These are phyloP conservation scores for Melozone crissalis DNA, from an alignment of 2,113 vertebrate species.

Conservation along the genomic window DNA sequence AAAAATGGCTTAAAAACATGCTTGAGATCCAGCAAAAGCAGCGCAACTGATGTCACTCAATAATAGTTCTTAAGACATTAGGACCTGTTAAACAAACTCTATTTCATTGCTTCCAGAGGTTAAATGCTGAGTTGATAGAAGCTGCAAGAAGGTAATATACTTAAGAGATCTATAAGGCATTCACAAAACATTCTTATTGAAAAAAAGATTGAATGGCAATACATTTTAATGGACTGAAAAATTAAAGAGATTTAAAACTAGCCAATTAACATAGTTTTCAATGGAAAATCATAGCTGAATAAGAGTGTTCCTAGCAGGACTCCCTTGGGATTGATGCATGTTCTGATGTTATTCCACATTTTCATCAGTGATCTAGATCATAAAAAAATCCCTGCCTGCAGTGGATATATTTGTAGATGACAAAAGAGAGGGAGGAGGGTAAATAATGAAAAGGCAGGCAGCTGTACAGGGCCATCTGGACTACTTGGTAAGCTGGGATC, in stretches of 20 bases:
- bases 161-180: background rate
- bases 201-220: background rate
- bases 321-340: background rate
- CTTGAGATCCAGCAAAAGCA: background rate
- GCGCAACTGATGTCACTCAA: background rate
- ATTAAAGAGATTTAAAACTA: background rate
- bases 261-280: background rate
- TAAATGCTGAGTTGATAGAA: background rate
- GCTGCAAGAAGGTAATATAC: background rate
- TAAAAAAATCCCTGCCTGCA: background rate
- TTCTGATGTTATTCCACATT: background rate
- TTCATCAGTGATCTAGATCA: background rate
- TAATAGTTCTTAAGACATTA: background rate
- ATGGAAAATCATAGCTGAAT: background rate
- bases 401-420: background rate
- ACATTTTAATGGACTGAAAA: background rate
- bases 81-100: background rate
- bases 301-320: background rate
- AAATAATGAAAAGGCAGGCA: conserved; percentile 37
- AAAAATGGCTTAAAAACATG: background rate
- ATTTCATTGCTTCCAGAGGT: background rate
- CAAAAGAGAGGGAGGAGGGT: background rate
- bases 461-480: conserved; percentile 29
- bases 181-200: background rate
- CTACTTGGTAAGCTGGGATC: background rate